Conservation (phyloP, 2,113 vertebrate species). For the Hucho hucho region DNA sequence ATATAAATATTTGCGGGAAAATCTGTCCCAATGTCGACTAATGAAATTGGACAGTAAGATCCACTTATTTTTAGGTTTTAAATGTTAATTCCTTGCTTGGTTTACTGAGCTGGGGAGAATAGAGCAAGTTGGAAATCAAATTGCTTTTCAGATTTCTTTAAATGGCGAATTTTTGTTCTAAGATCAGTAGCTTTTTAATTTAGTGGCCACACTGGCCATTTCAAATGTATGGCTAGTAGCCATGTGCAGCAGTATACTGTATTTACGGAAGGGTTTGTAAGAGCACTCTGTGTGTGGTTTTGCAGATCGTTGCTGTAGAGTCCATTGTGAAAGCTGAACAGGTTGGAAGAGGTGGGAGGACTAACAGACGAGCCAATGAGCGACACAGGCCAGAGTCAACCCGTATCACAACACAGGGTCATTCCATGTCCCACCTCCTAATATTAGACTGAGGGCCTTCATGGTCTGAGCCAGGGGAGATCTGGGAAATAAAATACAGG, state of each 20-base stretch:
- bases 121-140: no score
- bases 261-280: not conserved
- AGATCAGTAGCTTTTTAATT: constrained; percentile 3
- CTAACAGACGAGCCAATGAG: constrained; percentile 42
- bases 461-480: constrained; percentile 38
- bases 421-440: constrained; percentile 38
- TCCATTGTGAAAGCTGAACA: constrained; percentile 44
- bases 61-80: no score
- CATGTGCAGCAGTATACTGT: not conserved
- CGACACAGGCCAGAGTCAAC: constrained; percentile 14
- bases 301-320: constrained; percentile 43
- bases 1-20: no score
- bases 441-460: constrained; percentile 37
- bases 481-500: constrained; percentile 19
- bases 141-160: not conserved
- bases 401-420: not conserved
- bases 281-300: constrained; percentile 30
- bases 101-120: no score
- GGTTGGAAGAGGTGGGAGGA: constrained; percentile 53
- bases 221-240: not conserved
- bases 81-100: no score
- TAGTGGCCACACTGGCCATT: no score
- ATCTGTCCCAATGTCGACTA: no score
- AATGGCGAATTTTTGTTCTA: constrained; percentile 18
- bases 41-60: not conserved